Conservation (phyloP, 2,113 vertebrate species). For the Mustela lutreola region DNA sequence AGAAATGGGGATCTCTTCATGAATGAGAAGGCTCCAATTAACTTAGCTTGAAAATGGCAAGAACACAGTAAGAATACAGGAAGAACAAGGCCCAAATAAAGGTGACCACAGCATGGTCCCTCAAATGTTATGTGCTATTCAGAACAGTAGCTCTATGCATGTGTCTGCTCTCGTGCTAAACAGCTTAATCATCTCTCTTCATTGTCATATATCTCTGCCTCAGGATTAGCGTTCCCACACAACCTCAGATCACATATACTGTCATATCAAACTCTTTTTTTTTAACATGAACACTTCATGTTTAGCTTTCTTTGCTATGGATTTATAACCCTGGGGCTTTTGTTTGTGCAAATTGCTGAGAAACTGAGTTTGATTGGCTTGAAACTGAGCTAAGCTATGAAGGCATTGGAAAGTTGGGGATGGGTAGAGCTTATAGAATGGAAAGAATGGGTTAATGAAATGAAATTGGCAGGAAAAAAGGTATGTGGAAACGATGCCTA, state of each 20-base stretch:
- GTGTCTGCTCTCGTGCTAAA: not conserved
- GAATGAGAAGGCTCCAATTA: not conserved
- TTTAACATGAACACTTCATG: not conserved
- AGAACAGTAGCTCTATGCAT: not conserved
- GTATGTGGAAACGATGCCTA: not conserved
- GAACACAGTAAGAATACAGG: not conserved
- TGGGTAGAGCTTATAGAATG: not conserved
- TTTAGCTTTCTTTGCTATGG: not conserved
- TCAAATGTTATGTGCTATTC: not conserved
- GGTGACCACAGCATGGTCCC: accelerated
- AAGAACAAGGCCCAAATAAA: not conserved
- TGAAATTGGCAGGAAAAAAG: not conserved
- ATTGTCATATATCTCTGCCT: not conserved
- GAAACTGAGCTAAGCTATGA: not conserved
- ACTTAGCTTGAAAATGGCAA: not conserved
- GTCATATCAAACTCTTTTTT: not conserved
- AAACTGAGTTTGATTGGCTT: slow-evolving; percentile 7
- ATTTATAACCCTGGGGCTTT: not conserved
- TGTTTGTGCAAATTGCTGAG: not conserved
- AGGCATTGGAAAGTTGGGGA: not conserved
- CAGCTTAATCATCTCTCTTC: not conserved
- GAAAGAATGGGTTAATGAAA: not conserved
- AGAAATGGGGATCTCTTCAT: not conserved
- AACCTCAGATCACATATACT: not conserved
- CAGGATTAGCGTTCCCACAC: not conserved